phyloP scores from a whole-genome alignment of 2,113 vertebrate genomes.

The Tupaia chinensis region DNA sequence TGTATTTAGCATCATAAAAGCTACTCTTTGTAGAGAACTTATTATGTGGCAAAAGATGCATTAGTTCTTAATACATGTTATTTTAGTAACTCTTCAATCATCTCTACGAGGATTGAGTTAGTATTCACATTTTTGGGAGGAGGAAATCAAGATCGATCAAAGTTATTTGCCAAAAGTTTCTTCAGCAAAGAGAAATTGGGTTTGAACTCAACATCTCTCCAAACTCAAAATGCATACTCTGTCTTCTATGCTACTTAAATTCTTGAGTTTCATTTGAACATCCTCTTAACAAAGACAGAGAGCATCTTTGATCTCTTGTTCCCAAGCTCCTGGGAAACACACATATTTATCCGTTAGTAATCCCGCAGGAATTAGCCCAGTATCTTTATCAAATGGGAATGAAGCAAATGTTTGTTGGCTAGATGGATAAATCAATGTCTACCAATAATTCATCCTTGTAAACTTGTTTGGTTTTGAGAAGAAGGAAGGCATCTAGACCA shows the following conservation, averaged over 20 bases:
- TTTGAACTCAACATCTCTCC: background rate
- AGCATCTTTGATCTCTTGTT: background rate
- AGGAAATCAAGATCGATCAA: slow-evolving; percentile 22
- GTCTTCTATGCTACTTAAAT: background rate
- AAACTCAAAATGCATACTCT: background rate
- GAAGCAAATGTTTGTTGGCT: background rate
- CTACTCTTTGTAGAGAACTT: background rate
- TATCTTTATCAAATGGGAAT: background rate
- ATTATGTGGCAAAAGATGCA: background rate
- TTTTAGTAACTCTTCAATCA: background rate
- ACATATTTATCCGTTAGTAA: background rate
- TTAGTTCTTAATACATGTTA: background rate
- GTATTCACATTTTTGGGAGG: background rate
- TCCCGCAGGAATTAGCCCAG: background rate
- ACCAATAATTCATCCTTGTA: background rate
- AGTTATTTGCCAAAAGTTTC: background rate
- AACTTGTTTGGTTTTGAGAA: background rate
- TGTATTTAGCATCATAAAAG: background rate
- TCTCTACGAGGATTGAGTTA: background rate
- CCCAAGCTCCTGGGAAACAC: background rate
- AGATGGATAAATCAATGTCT: background rate
- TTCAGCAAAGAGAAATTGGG: slow-evolving; percentile 3
- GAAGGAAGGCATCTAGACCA: background rate
- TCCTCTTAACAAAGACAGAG: background rate
- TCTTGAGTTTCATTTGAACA: background rate